Conservation (phyloP, 2,888 invertebrate species). For the Clivina fossor region DNA sequence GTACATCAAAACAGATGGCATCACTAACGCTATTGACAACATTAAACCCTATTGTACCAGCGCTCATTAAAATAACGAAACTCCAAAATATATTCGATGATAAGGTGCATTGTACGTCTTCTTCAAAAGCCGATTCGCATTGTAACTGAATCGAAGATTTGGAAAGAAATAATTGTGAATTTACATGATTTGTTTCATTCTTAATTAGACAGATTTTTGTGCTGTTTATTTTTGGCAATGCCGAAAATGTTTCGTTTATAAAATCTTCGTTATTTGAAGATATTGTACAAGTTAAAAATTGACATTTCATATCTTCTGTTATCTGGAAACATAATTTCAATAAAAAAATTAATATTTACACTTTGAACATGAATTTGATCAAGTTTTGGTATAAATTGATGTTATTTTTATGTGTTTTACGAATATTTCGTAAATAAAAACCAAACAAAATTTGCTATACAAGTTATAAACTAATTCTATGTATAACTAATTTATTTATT, state of each 20-base stretch:
- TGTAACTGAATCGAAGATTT: conserved; percentile 5
- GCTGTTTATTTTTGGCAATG: background rate
- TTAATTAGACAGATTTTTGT: conserved; percentile 3
- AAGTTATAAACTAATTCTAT: too few species aligned
- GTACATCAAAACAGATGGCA: conserved; percentile 85
- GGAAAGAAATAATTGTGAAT: background rate
- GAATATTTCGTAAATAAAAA: too few species aligned
- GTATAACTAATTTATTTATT: too few species aligned
- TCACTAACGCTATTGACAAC: conserved; percentile 86
- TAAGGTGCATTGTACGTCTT: conserved; percentile 55
- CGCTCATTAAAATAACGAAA: conserved; percentile 69
- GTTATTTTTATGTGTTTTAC: too few species aligned
- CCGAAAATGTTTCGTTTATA: conserved; percentile 11
- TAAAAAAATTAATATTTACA: background rate
- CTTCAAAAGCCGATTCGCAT: conserved; percentile 37
- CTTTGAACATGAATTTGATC: too few species aligned
- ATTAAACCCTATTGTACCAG: conserved; percentile 79
- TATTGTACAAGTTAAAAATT: conserved; percentile 4
- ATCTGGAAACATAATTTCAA: conserved; percentile 1
- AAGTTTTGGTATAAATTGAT: too few species aligned
- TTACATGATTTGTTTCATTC: background rate
- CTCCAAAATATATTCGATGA: conserved; percentile 68
- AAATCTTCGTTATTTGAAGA: background rate
- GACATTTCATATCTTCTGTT: conserved; percentile 3
- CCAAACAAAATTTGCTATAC: too few species aligned